These are phyloP conservation scores for Ctenicera cuprea DNA, from an alignment of 2,888 invertebrate species.

Conservation along the genomic window DNA sequence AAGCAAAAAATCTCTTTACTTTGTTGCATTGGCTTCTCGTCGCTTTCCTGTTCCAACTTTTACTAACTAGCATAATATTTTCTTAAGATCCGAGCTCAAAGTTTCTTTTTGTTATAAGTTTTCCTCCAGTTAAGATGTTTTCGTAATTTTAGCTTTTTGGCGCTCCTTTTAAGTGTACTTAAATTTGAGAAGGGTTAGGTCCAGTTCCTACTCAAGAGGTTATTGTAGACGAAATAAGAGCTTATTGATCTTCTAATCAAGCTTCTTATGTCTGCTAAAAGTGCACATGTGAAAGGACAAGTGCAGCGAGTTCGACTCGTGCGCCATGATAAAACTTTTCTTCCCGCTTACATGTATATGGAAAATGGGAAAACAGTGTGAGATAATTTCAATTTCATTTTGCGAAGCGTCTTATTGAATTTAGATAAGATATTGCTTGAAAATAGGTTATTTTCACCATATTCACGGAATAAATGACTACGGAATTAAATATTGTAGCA, in stretches of 20 bases:
- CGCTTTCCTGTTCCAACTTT: neutral
- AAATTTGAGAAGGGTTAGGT: too few relatives aligned
- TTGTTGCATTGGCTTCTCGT: neutral
- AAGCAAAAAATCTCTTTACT: slow-evolving; percentile 9
- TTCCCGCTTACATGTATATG: neutral
- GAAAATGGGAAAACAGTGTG: neutral
- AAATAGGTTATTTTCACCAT: neutral
- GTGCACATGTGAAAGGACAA: too few relatives aligned
- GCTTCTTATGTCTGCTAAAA: too few relatives aligned
- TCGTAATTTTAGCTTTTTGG: neutral
- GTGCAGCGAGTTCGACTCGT: too few relatives aligned
- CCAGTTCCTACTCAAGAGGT: too few relatives aligned
- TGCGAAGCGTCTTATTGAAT: slow-evolving; percentile 16
- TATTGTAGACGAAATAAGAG: too few relatives aligned
- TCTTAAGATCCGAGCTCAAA: neutral
- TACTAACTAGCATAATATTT: slow-evolving; percentile 18
- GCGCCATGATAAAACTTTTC: too few relatives aligned
- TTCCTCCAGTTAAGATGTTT: neutral
- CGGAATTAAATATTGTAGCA: neutral
- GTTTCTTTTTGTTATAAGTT: neutral
- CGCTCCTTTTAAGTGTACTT: neutral
- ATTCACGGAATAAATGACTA: neutral
- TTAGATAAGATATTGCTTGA: neutral
- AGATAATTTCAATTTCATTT: slow-evolving; percentile 8
- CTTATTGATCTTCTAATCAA: too few relatives aligned